Conservation (phyloP, 2,113 vertebrate genomes). For the Pyrgilauda ruficollis region DNA sequence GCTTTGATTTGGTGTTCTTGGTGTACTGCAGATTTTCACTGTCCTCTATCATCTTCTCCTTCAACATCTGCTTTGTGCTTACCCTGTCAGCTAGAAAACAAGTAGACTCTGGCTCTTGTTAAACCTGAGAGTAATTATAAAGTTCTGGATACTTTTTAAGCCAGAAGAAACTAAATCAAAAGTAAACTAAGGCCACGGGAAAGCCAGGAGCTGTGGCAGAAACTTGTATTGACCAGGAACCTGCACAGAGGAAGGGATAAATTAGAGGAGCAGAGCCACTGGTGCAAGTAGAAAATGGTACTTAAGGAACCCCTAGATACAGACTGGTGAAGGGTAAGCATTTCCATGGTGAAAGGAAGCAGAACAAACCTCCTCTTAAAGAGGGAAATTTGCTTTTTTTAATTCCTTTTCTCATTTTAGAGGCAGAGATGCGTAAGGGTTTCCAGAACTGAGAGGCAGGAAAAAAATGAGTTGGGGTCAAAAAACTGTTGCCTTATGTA, state of each 20-base stretch:
- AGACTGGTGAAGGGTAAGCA: background rate
- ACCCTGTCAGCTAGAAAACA: background rate
- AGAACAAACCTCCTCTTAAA: background rate
- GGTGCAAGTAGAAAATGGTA: background rate
- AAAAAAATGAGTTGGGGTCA: background rate
- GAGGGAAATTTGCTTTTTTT: rapidly evolving
- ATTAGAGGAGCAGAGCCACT: background rate
- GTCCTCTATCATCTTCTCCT: background rate
- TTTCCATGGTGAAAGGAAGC: background rate
- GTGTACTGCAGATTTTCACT: background rate
- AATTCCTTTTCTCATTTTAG: background rate
- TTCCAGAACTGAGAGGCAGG: background rate
- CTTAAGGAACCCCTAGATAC: background rate
- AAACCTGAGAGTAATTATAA: background rate
- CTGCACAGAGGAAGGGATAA: background rate
- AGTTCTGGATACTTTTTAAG: background rate
- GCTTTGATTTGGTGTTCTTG: background rate
- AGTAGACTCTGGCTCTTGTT: background rate
- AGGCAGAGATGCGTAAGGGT: background rate
- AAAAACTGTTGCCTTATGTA: background rate
- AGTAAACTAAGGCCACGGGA: background rate
- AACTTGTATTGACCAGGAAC: background rate
- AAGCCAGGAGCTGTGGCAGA: background rate
- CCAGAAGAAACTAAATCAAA: background rate
- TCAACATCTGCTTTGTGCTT: background rate